phyloP scores from a whole-genome alignment of 2,888 invertebrate species.

The Hirtodrosophila duncani region DNA sequence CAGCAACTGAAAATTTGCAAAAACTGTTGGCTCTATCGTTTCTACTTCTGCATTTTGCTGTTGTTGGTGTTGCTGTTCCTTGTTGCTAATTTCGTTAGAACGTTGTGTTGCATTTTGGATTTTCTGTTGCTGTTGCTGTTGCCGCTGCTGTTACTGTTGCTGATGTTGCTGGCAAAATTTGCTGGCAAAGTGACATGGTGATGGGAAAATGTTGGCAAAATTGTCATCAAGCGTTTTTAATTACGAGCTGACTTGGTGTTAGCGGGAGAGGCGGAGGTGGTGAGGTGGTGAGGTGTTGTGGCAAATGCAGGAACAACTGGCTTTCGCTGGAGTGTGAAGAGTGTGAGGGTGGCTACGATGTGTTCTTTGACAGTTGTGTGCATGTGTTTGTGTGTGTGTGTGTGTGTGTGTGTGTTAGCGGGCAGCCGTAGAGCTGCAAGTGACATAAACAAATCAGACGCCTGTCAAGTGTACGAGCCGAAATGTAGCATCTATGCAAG shows the following conservation, averaged over 20 bases:
- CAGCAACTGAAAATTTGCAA: constrained; percentile 20
- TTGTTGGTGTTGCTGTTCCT: constrained; percentile 2
- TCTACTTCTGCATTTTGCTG: too few relatives aligned
- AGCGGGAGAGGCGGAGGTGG: background rate
- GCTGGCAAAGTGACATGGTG: constrained; percentile 42
- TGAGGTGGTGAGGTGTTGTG: background rate
- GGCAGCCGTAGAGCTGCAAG: constrained; percentile 64
- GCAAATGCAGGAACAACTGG: background rate
- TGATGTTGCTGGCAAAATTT: constrained; percentile 36
- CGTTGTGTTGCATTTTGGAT: too few relatives aligned
- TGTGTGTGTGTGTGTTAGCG: constrained; percentile 35
- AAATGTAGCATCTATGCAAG: constrained; percentile 38
- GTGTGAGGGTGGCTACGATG: background rate
- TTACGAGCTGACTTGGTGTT: constrained; percentile 35
- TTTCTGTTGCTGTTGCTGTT: constrained; percentile 14
- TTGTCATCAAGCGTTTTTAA: constrained; percentile 71
- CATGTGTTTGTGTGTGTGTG: constrained; percentile 3
- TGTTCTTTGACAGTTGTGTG: constrained; percentile 5
- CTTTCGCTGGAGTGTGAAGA: background rate
- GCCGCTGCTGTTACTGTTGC: constrained; percentile 14
- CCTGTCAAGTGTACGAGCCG: constrained; percentile 61
- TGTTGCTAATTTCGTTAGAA: too few relatives aligned
- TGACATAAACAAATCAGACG: constrained; percentile 74
- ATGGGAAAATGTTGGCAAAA: constrained; percentile 50
- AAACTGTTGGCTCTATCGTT: too few relatives aligned